Base-by-base conservation (phyloP, 2,113 vertebrate species). In the Podarcis muralis region DNA sequence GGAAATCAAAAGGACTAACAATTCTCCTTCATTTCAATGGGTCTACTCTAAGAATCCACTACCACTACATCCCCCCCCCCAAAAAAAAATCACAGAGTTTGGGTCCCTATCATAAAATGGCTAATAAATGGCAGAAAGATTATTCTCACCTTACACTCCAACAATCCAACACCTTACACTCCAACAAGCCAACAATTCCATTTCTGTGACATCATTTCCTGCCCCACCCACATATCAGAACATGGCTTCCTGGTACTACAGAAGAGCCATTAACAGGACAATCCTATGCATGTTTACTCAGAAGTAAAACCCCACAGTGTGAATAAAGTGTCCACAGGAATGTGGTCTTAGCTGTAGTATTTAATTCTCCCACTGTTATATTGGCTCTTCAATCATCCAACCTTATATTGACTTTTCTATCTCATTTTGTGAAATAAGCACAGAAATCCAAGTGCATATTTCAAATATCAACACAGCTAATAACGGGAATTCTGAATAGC, bases 401-500 rank as follows among this genome's bases (percentile, higher is more conserved):
- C n/a, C 79, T 80, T 80, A 53, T 27, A 18, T 40, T 72, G 32
- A 57, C 35, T 35, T 84, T 16, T 66, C n/a, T 35, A 9, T 27
- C 62, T 65, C 22, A 37, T 69, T n/a, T 53, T 68, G 43, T 84
- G n/a, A 88, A 84, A 23, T 18, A 62, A 43, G 53, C 69, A 82
- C 4, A 43, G 53, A 40, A 48, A 25, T 27, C 30, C 23, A 22
- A 68, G 74, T 79, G 30, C 2, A 7, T 83, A 25, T 74, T 88
- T 88, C 71, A 87, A 81, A 22, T 69, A 62, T 35, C 72, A 20
- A 40, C 20, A 22, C n/a, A 78, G 22, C 40, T 78, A 69, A 83
- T 77, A n/a, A 78, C 88, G 82, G 35, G 78, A 75, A 87, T 86
- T 80, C 9, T 72, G 3, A 62, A 27, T 4, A 32, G 90, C 90